These are phyloP conservation scores for Hesperophylax magnus DNA, from an alignment of 1,140 invertebrate species.

Conservation along the genomic window DNA sequence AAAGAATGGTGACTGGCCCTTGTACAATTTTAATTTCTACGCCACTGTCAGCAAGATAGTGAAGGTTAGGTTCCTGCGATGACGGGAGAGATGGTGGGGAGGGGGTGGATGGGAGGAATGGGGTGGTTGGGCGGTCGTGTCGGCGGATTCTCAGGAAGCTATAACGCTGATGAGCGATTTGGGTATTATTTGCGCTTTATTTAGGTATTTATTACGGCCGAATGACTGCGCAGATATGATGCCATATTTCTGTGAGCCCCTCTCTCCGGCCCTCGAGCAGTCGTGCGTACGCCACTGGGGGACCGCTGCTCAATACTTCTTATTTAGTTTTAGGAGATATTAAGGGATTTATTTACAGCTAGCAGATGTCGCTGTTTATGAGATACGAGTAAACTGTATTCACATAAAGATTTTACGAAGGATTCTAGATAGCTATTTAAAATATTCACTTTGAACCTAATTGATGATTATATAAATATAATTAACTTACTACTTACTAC, in stretches of 20 bases:
- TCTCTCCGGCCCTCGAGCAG: background rate
- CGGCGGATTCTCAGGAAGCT: constrained; percentile 57
- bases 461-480: no score
- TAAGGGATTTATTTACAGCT: constrained; percentile 5
- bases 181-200: constrained; percentile 73
- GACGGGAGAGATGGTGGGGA: background rate
- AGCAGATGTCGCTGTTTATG: no score
- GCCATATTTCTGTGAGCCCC: constrained; percentile 49
- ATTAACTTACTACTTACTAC: no score
- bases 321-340: constrained; percentile 24
- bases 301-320: constrained; percentile 7
- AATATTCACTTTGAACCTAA: no score
- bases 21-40: background rate
- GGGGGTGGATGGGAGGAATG: background rate
- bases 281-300: constrained; percentile 34
- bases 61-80: no score
- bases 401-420: background rate
- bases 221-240: constrained; percentile 71
- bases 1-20: no score
- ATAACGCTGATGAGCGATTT: constrained; percentile 70
- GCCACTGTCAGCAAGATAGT: constrained; percentile 17
- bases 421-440: background rate
- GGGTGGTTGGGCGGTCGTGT: constrained; percentile 1
- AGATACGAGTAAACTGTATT: no score
- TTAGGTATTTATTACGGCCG: constrained; percentile 72